These are phyloP conservation scores for Rhodophaea formosa DNA, from an alignment of 2,888 invertebrate genomes.

Conservation along the genomic window DNA sequence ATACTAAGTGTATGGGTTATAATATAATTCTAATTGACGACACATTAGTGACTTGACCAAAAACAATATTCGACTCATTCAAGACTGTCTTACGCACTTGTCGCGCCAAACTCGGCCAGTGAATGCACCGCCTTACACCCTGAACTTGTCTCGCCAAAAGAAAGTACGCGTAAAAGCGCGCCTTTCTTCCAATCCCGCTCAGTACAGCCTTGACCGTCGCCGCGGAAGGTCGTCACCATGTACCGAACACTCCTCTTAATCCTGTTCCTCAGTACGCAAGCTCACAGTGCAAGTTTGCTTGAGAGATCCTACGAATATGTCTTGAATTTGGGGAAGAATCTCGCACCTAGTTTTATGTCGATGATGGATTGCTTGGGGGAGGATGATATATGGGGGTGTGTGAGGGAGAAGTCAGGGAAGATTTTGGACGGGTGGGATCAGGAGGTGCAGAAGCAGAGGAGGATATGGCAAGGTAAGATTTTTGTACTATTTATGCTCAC, in stretches of 20 bases:
- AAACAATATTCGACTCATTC: too few relatives aligned
- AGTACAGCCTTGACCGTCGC: conserved; percentile 10
- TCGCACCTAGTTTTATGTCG: conserved; percentile 77
- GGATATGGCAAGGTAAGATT: conserved; percentile 64
- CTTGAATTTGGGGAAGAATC: conserved; percentile 60
- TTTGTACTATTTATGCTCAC: too few relatives aligned
- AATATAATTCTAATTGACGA: too few relatives aligned
- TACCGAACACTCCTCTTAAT: conserved; percentile 38
- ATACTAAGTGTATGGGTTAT: too few relatives aligned
- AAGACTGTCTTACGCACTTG: too few relatives aligned
- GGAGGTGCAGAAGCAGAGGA: conserved; percentile 58
- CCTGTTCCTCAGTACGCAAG: conserved; percentile 42
- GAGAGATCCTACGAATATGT: conserved; percentile 69
- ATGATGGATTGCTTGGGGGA: conserved; percentile 77
- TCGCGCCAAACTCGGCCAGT: not conserved
- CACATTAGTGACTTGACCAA: too few relatives aligned
- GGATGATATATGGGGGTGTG: conserved; percentile 77
- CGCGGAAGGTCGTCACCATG: not conserved
- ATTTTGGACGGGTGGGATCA: conserved; percentile 69
- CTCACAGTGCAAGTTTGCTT: conserved; percentile 58
- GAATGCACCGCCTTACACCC: not conserved
- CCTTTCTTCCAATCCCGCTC: not conserved
- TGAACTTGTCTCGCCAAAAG: conserved; percentile 9
- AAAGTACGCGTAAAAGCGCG: conserved; percentile 18
- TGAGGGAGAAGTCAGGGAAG: conserved; percentile 76